Conservation (phyloP, 2,797 vertebrate species). For the Gallinago stenura region DNA sequence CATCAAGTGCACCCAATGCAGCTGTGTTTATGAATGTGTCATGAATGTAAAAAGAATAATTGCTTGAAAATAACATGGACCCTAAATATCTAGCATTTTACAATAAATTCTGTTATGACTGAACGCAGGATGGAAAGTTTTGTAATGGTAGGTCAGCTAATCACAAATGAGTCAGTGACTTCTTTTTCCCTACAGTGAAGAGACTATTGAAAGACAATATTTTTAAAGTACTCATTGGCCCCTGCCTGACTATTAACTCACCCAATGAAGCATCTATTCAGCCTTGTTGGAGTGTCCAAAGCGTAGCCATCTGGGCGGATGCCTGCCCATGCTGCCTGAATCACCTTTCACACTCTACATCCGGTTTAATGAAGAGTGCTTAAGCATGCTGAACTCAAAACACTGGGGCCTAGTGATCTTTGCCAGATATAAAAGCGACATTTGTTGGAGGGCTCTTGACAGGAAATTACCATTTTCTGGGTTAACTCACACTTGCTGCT, state of each 20-base stretch:
- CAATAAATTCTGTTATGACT: slow-evolving; percentile 93
- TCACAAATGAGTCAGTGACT: slow-evolving; percentile 90
- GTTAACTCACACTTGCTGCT: slow-evolving; percentile 78
- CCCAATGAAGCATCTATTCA: slow-evolving; percentile 86
- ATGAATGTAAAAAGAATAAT: slow-evolving; percentile 79
- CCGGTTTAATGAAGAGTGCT: slow-evolving; percentile 83
- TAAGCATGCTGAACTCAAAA: slow-evolving; percentile 80
- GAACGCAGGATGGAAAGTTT: slow-evolving; percentile 89
- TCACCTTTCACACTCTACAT: slow-evolving; percentile 90
- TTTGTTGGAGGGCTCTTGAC: slow-evolving; percentile 86
- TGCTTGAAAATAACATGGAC: slow-evolving; percentile 78
- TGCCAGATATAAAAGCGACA: slow-evolving; percentile 83
- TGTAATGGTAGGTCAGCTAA: slow-evolving; percentile 90
- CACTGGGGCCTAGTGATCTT: slow-evolving; percentile 85
- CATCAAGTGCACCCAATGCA: slow-evolving; percentile 28
- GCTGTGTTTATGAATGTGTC: slow-evolving; percentile 82
- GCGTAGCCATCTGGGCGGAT: slow-evolving; percentile 84
- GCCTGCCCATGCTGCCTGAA: slow-evolving; percentile 80
- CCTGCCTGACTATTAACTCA: slow-evolving; percentile 77
- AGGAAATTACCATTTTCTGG: slow-evolving; percentile 90
- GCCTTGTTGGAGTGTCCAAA: slow-evolving; percentile 74
- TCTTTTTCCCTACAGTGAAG: slow-evolving; percentile 90
- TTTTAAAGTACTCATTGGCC: slow-evolving; percentile 87
- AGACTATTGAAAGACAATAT: slow-evolving; percentile 94
- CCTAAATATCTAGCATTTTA: slow-evolving; percentile 90